phyloP scores from a whole-genome alignment of 1,140 invertebrate genomes.

The Amphibalanus amphitrite region DNA sequence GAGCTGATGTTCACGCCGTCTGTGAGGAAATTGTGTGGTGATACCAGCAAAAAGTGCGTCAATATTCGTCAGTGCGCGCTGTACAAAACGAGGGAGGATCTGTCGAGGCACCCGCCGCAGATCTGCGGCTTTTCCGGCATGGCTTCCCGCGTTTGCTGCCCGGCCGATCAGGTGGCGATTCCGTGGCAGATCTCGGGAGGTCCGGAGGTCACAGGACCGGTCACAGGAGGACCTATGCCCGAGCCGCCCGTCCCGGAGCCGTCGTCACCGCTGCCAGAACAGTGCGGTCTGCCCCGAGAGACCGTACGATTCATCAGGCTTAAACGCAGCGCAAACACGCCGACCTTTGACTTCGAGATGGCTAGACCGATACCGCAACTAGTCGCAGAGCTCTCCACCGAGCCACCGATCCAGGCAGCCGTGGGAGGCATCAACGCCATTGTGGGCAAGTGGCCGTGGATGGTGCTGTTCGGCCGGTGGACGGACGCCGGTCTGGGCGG shows the following conservation, averaged over 20 bases:
- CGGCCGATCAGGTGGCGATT: neutral
- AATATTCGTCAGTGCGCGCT: neutral
- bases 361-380: no score
- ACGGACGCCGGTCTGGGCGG: neutral
- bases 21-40: no score
- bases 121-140: neutral
- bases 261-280: neutral
- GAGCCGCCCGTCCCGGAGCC: no score
- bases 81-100: neutral
- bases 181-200: no score
- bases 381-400: no score
- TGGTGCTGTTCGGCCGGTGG: slow-evolving; percentile 5
- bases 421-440: slow-evolving; percentile 11
- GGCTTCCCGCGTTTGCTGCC: neutral
- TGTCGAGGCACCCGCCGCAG: neutral
- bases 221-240: no score
- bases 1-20: no score
- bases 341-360: no score
- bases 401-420: neutral
- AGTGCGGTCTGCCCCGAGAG: neutral
- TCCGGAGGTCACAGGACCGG: no score
- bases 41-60: no score
- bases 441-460: slow-evolving; percentile 11
- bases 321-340: no score
- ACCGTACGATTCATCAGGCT: neutral